phyloP scores from a whole-genome alignment of 2,888 invertebrate genomes.

The Drosophila tripunctata region DNA sequence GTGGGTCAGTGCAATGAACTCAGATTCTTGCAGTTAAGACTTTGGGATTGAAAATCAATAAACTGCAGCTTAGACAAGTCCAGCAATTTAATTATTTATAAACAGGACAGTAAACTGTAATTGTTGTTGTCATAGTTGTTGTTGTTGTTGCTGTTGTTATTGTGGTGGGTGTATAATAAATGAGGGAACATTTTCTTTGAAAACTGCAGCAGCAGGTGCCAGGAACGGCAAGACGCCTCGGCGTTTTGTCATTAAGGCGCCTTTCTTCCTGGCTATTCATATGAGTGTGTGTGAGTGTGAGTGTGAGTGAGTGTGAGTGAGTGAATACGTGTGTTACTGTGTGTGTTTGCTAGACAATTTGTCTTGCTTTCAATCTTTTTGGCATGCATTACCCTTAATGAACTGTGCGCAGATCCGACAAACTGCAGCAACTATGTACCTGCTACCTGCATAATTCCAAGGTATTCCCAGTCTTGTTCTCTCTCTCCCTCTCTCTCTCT shows the following conservation, averaged over 20 bases:
- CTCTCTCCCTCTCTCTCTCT: neutral
- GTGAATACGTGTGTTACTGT: neutral
- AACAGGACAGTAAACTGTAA: conserved; percentile 37
- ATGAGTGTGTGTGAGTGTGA: conserved; percentile 11
- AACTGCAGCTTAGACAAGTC: conserved; percentile 17
- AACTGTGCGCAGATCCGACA: conserved; percentile 52
- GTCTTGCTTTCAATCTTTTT: conserved; percentile 62
- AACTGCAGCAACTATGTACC: conserved; percentile 32
- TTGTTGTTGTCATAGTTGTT: conserved; percentile 14
- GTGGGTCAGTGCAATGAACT: conserved; percentile 55
- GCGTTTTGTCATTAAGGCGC: conserved; percentile 42
- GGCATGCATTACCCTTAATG: conserved; percentile 77
- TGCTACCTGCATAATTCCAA: conserved; percentile 59
- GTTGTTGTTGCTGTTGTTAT: conserved; percentile 6
- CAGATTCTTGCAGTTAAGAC: conserved; percentile 8
- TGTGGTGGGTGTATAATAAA: conserved; percentile 21
- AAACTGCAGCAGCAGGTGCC: conserved; percentile 67
- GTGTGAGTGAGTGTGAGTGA: conserved; percentile 11
- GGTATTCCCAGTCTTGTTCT: neutral
- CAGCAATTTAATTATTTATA: conserved; percentile 66
- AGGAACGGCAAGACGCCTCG: conserved; percentile 16
- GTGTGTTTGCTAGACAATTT: conserved; percentile 48
- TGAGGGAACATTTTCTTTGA: conserved; percentile 44
- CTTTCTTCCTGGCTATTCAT: conserved; percentile 15
- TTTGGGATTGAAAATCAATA: conserved; percentile 50